A percentile compares a stretch with the other conserved stretches of the same genome.
Evolutionary conservation across 2,888 invertebrate genomes (phyloP).

Genomic region (Therioaphis trifolii): DNA sequence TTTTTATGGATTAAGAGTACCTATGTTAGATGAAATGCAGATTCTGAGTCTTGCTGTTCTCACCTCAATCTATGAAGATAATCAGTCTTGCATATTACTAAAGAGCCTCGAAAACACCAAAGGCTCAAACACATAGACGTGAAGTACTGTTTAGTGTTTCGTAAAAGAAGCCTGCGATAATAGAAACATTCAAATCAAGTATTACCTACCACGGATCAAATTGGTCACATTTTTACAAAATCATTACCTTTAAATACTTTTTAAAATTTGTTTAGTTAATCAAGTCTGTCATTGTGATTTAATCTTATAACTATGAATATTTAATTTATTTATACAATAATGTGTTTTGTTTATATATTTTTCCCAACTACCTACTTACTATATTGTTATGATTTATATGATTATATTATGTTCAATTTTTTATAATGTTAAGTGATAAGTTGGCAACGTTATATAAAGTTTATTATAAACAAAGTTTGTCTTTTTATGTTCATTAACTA

Average conservation of each 20-base stretch:
- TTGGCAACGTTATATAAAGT: too few relatives aligned
- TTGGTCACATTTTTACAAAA: conserved; percentile 66
- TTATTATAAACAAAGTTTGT: too few relatives aligned
- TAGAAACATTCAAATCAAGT: conserved; percentile 19
- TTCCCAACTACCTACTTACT: too few relatives aligned
- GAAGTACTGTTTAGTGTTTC: conserved; percentile 65
- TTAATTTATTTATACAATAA: too few relatives aligned
- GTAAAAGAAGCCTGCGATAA: conserved; percentile 26
- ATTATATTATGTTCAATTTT: too few relatives aligned
- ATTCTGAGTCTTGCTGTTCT: conserved; percentile 50
- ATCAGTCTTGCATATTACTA: conserved; percentile 66
- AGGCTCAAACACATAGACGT: conserved; percentile 66
- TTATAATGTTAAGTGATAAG: too few relatives aligned
- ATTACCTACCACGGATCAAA: conserved; percentile 62
- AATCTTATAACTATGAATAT: too few relatives aligned
- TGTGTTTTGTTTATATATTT: too few relatives aligned
- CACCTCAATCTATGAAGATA: conserved; percentile 65
- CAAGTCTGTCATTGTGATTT: too few relatives aligned
- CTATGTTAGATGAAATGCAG: conserved; percentile 65
- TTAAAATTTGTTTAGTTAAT: too few relatives aligned
- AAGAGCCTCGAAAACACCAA: conserved; percentile 66
- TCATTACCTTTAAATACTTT: conserved; percentile 61
- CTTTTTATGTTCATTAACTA: too few relatives aligned
- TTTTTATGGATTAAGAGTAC: conserved; percentile 65
- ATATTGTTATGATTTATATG: too few relatives aligned